phyloP scores from a whole-genome alignment of 1,140 invertebrate species.

The Drosophila lini region DNA sequence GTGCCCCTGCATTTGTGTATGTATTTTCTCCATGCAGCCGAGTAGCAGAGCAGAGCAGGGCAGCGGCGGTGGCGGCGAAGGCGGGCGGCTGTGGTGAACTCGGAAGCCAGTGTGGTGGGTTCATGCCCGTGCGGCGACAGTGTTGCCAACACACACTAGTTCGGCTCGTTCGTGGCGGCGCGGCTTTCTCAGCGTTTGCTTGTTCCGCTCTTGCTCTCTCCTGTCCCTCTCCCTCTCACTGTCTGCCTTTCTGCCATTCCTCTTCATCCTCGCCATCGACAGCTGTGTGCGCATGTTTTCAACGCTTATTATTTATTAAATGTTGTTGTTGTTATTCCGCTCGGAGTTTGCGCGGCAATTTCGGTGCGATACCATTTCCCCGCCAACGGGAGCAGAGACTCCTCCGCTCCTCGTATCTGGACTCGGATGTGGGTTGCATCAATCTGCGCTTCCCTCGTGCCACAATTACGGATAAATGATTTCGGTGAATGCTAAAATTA shows the following conservation, averaged over 20 bases:
- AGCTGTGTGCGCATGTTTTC: constrained; percentile 79
- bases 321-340: constrained; percentile 39
- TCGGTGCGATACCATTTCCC: constrained; percentile 9
- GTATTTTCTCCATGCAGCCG: constrained; percentile 75
- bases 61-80: constrained; percentile 22
- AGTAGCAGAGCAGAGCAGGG: constrained; percentile 11
- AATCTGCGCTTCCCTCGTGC: constrained; percentile 18
- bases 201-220: constrained; percentile 30
- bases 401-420: not conserved
- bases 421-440: constrained; percentile 3
- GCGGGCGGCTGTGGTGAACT: constrained; percentile 28
- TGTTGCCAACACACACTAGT: constrained; percentile 71
- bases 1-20: constrained; percentile 47
- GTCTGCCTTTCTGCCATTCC: constrained; percentile 31
- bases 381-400: not conserved
- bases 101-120: constrained; percentile 51
- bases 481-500: constrained; percentile 31
- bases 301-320: constrained; percentile 75
- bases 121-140: constrained; percentile 32
- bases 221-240: not conserved
- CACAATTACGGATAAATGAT: constrained; percentile 16
- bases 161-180: constrained; percentile 42
- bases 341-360: constrained; percentile 70
- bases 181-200: constrained; percentile 33
- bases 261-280: constrained; percentile 39